Evolutionary conservation across 1,140 invertebrate species (phyloP), one percentile per base, ranked within the genome.

Genomic region (Ips typographus): DNA sequence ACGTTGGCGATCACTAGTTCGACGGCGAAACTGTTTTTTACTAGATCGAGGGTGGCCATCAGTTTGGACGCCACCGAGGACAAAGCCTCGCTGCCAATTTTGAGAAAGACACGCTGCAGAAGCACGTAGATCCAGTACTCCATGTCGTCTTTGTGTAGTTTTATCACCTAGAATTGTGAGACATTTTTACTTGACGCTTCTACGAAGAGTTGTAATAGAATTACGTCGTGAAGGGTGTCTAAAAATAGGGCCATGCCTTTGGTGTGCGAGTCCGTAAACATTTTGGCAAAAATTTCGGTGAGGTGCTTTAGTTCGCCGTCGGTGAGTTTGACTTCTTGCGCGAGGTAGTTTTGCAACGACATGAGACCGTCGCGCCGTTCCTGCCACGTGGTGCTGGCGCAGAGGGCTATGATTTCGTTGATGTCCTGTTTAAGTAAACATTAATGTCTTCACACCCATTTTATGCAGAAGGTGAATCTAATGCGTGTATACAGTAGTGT

Each of bases 181-280:
- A 1, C 3, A 51, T 22, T 22, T 22, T 22, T 22, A 52, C 39
- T 44, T 62, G 41, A 5, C 4, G 4, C 49, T 7, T 62, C 22
- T 22, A n/a, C 1, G 22, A 22, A 62, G 2, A n/a, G 2, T 3
- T 6, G 1, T 2, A 59, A 40, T n/a, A 8, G n/a, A 66, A 36
- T 40, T 59, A 60, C 82, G 77, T 97, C 94, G 72, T 92, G 91
- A 22, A 98, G 85, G 0, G 94, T 93, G 75, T 98, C 96, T 74
- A 98, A 81, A 82, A 98, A 96, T 64, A 98, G 82, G 57, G 92
- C 93, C 81, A 98, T 95, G 56, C 97, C 93, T 83, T 98, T 98
- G 2, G 94, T 96, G 79, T 97, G 94, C n/a, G 94, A 93, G 80
- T 98, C 95, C 87, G 96, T 94, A 76, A 98, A 97, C 93, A 98